Evolutionary conservation across 2,113 vertebrate species (phyloP).

Genomic region (Rostratula benghalensis): DNA sequence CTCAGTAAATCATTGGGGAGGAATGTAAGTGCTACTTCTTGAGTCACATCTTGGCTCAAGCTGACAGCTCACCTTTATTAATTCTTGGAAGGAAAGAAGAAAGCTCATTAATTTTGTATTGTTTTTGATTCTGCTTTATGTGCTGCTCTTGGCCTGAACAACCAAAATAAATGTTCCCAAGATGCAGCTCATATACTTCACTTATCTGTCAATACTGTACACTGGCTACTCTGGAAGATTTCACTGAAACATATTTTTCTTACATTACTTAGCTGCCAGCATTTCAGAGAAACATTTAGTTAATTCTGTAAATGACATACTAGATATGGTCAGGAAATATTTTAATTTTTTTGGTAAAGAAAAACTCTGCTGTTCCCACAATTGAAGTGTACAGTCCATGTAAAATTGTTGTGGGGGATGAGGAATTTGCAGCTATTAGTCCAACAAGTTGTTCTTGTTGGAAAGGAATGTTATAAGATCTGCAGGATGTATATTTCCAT

Average conservation of each 20-base stretch:
- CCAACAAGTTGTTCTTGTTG: conserved; percentile 50
- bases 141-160: not conserved
- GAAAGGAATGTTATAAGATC: conserved; percentile 30
- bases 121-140: not conserved
- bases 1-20: not conserved
- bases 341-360: not conserved
- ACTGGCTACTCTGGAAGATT: not conserved
- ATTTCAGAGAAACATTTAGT: not conserved
- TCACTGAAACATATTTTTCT: not conserved
- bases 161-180: not conserved
- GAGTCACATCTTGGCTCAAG: not conserved
- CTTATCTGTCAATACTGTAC: not conserved
- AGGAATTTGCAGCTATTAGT: conserved; percentile 15
- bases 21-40: fast-evolving
- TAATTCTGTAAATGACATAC: not conserved
- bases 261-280: not conserved
- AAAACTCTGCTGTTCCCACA: conserved; percentile 29
- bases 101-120: not conserved
- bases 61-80: not conserved
- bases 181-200: not conserved
- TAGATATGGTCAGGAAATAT: not conserved
- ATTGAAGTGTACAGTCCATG: not conserved
- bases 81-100: not conserved
- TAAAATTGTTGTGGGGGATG: not conserved
- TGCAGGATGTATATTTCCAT: conserved; percentile 50